Percentiles rank a stretch among this genome's conserved stretches.
Conservation (phyloP, 2,888 invertebrate genomes). For the Philereme vetulata region DNA sequence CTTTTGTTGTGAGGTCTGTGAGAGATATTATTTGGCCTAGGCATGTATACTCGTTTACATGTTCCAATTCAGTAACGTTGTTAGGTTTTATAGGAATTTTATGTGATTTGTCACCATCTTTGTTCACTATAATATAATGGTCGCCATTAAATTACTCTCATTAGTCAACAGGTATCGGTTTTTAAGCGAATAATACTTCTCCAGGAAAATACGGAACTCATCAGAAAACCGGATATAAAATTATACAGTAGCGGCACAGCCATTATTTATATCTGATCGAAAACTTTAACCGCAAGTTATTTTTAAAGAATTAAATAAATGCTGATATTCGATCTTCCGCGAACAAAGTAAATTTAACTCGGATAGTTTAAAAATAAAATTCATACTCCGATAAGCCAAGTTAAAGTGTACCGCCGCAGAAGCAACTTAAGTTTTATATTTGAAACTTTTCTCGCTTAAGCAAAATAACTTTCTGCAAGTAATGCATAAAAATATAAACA, state of each 20-base stretch:
- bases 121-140: too few species aligned
- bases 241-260: background rate
- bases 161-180: background rate
- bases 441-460: slow-evolving; percentile 40
- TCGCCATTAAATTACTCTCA: too few species aligned
- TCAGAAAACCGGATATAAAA: slow-evolving; percentile 44
- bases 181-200: background rate
- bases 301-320: slow-evolving; percentile 76
- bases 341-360: slow-evolving; percentile 78
- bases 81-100: too few species aligned
- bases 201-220: slow-evolving; percentile 1
- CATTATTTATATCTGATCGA: slow-evolving; percentile 13
- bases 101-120: too few species aligned
- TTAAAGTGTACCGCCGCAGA: slow-evolving; percentile 59
- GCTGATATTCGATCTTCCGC: slow-evolving; percentile 74
- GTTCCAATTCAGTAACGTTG: too few species aligned
- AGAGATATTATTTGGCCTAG: too few species aligned
- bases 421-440: slow-evolving; percentile 44
- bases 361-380: slow-evolving; percentile 77
- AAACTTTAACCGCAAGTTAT: slow-evolving; percentile 41
- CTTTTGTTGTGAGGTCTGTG: too few species aligned
- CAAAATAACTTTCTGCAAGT: slow-evolving; percentile 14
- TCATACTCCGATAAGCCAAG: slow-evolving; percentile 73
- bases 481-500: background rate
- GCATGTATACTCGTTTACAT: too few species aligned